phyloP scores from a whole-genome alignment of 2,797 vertebrate species.

The Ispidina picta region DNA sequence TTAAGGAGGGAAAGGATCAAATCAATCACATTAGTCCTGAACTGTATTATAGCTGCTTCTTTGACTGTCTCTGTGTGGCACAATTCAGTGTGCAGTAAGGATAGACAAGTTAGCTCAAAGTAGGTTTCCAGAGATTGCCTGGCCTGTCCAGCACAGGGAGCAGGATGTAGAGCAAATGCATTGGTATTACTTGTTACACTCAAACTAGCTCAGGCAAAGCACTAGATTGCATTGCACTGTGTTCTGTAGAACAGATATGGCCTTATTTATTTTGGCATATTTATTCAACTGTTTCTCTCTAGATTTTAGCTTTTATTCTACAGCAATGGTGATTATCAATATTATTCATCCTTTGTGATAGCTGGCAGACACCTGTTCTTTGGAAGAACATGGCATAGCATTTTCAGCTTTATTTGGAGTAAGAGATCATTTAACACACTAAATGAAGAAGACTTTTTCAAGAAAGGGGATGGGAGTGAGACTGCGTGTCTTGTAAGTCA shows the following conservation, averaged over 20 bases:
- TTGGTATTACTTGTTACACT: background rate
- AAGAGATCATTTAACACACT: background rate
- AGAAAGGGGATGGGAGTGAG: background rate
- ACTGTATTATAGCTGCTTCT: background rate
- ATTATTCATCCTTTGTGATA: background rate
- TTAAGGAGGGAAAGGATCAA: background rate
- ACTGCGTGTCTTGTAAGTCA: background rate
- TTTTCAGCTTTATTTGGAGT: background rate
- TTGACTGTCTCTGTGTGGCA: background rate
- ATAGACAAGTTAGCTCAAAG: background rate
- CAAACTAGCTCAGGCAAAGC: background rate
- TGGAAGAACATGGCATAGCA: background rate
- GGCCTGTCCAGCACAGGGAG: background rate
- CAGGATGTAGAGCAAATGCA: background rate
- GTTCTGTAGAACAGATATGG: background rate
- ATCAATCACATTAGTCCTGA: fast-evolving
- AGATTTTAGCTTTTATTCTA: background rate
- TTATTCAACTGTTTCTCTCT: background rate
- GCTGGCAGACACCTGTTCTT: background rate
- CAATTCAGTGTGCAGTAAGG: background rate
- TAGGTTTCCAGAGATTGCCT: background rate
- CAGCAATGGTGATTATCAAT: background rate
- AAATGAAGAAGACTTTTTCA: background rate
- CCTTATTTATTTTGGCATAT: background rate
- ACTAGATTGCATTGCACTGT: background rate